Evolutionary conservation across 2,113 vertebrate species (phyloP).

Genomic region (Pelobates fuscus): DNA sequence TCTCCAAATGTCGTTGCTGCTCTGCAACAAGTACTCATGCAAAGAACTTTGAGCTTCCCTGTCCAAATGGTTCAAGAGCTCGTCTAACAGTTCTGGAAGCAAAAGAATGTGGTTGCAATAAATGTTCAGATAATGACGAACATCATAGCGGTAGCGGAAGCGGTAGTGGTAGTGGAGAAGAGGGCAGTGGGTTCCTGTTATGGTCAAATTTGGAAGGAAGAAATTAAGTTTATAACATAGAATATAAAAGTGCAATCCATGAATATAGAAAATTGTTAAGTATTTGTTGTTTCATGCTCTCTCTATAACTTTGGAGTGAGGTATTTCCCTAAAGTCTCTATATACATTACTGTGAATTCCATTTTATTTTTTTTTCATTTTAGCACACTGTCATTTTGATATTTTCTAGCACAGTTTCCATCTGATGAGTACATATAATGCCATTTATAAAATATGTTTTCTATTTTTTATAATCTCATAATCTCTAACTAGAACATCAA

Average conservation of each 20-base stretch:
- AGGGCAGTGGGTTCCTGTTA: not conserved
- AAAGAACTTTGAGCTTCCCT: slow-evolving; percentile 34
- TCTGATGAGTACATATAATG: too few species aligned
- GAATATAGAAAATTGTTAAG: not conserved
- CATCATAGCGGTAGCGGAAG: not conserved
- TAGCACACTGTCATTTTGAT: too few species aligned
- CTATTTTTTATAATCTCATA: too few species aligned
- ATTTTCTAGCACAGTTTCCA: too few species aligned
- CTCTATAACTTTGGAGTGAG: too few species aligned
- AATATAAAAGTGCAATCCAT: not conserved
- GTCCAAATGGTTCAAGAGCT: slow-evolving; percentile 3
- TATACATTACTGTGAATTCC: too few species aligned
- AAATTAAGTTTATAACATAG: not conserved
- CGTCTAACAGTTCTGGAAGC: not conserved
- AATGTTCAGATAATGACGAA: not conserved
- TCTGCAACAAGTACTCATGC: not conserved
- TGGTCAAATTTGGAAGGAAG: not conserved
- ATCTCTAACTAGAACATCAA: too few species aligned
- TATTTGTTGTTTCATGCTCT: not conserved
- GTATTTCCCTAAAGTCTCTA: too few species aligned
- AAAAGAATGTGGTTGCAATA: not conserved
- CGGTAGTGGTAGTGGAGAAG: not conserved
- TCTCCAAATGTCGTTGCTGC: slow-evolving; percentile 29
- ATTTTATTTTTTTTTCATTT: too few species aligned
- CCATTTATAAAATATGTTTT: too few species aligned